Evolutionary conservation across 2,888 invertebrate genomes (phyloP), one percentile per base, ranked within the genome.

Genomic region (Rotaria sp.): DNA sequence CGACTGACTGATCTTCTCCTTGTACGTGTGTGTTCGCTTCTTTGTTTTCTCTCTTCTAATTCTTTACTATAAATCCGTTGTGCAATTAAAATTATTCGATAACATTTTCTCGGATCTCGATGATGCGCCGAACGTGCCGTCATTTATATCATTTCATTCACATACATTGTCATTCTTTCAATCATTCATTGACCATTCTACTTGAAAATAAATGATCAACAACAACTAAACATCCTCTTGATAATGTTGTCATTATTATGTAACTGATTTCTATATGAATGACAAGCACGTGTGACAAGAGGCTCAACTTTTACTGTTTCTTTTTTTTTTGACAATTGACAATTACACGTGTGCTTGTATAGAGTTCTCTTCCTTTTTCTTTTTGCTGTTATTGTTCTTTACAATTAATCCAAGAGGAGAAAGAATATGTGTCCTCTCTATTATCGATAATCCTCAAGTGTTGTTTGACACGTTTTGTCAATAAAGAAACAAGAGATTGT

Each of bases 101-200:
- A 67, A 67, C 67, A 67, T 67, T 67, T 35, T 67, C 67, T 67
- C 67, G 67, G 67, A 67, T 67, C 67, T 67, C 67, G 67, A 67
- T 67, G 67, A 67, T 67, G 67, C 67, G 67, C 67, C 67, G 67
- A 67, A 67, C 67, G 67, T 67, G 67, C 67, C 67, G 67, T 67
- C 67, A 67, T 67, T 67, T 67, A 67, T 67, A 67, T 67, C 35
- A 67, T 67, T 35, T 38, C 35, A 67, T 35, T 67, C 67, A 35
- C 67, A 67, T 67, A 35, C 35, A 67, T 67, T 35, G 18, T 67
- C 67, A 5, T 35, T 30, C 10, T 67, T 35, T 35, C 21, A 67
- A 67, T 67, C 67, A 67, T 67, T 35, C 35, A 67, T 67, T 67
- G 67, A 67, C 67, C 67, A 35, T n/a, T 35, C 67, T 35, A 67